A percentile compares a stretch with the other conserved stretches of the same genome.
Evolutionary conservation across 2,797 vertebrate species (phyloP).

Genomic region (Ispidina picta): DNA sequence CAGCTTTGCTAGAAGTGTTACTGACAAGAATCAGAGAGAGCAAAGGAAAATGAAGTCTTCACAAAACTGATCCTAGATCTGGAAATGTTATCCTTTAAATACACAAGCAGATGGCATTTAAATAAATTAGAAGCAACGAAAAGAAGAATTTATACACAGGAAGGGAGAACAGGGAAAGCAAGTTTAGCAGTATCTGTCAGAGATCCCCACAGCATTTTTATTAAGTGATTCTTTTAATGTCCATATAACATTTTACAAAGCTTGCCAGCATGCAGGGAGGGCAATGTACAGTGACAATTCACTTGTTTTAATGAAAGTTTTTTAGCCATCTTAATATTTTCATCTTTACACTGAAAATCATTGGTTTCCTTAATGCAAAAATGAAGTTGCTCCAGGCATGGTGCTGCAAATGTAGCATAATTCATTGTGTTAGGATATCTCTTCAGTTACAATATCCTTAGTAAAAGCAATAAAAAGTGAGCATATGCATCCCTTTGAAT

Average conservation of each 20-base stretch:
- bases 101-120: conserved; percentile 19
- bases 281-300: background rate
- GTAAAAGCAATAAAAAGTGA: conserved; percentile 53
- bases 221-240: background rate
- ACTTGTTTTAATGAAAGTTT: conserved; percentile 16
- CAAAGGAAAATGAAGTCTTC: background rate
- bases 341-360: conserved; percentile 16
- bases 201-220: background rate
- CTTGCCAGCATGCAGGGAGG: background rate
- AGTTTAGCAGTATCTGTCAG: background rate
- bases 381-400: conserved; percentile 38
- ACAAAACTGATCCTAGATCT: background rate
- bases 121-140: conserved; percentile 19
- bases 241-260: background rate
- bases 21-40: conserved; percentile 11
- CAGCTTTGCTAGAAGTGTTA: conserved; percentile 20
- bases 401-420: background rate
- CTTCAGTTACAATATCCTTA: conserved; percentile 48
- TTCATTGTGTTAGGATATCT: conserved; percentile 26
- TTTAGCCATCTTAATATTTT: conserved; percentile 26
- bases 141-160: background rate
- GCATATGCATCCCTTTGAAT: conserved; percentile 37
- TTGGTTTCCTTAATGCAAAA: conserved; percentile 18
- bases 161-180: background rate
- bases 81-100: conserved; percentile 4